Conservation (phyloP, 2,113 vertebrate genomes). For the Anguilla japonica region DNA sequence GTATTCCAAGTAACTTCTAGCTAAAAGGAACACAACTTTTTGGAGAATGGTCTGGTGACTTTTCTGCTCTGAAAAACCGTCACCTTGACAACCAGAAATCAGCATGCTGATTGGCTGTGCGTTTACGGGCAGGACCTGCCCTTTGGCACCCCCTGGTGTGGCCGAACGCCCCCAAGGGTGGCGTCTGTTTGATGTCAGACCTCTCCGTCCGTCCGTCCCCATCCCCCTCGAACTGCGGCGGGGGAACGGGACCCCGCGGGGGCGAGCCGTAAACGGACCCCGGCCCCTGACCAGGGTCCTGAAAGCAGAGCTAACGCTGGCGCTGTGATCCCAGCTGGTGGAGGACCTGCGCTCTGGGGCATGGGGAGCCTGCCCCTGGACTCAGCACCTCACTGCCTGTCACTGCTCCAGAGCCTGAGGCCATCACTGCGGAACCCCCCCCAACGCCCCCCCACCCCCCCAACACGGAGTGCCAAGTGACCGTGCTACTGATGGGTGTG, state of each 20-base stretch:
- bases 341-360: conserved; percentile 21
- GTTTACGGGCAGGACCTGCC: not conserved
- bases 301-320: conserved; percentile 41
- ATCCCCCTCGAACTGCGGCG: not conserved
- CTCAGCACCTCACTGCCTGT: conserved; percentile 9
- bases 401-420: not conserved
- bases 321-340: conserved; percentile 45
- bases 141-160: conserved; percentile 19
- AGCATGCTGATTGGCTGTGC: too few relatives aligned
- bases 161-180: not conserved
- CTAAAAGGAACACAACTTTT: not conserved
- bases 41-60: not conserved
- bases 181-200: conserved; percentile 21
- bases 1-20: not conserved
- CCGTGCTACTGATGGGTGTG: not conserved
- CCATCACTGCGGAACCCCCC: not conserved
- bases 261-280: conserved; percentile 17
- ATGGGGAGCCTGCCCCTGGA: conserved; percentile 33
- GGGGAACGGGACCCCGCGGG: not conserved
- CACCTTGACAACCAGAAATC: too few relatives aligned
- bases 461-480: not conserved
- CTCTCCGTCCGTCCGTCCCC: not conserved
- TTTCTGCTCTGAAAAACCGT: not conserved
- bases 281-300: conserved; percentile 2
- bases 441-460: not conserved